Evolutionary conservation across 2,888 invertebrate genomes (phyloP), one percentile per base, ranked within the genome.

Genomic region (Heliconius charithonia): DNA sequence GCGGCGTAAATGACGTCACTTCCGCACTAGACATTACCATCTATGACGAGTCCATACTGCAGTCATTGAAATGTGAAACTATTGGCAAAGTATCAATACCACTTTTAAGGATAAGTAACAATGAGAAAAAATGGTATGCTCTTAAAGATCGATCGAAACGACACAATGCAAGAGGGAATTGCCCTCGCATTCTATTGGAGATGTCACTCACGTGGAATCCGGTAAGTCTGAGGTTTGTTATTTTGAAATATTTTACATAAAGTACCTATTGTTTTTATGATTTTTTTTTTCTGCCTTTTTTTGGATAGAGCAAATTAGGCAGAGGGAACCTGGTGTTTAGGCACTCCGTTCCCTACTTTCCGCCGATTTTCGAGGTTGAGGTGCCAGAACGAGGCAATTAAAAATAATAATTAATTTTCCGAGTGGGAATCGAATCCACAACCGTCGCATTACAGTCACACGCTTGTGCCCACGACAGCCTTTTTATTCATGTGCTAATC

Each of bases 141-240:
- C 86, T 95, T 3, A 93, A 92, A 79, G 89, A 92, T 82, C 86
- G 91, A 75, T 87, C 91, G 10, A 91, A 91, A 80, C 92, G 90
- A 77, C 83, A 88, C 29, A 87, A 87, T 51, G 92, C 92, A 0
- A 91, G 89, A 81, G 93, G 93, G 7, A 92, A 92, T 83, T 92
- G 92, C 32, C 93, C 94, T 0, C 89, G 93, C 82, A 89, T 95
- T 81, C 86, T 92, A 62, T 81, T 95, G 80, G 93, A 94, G 85
- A 94, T 94, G 93, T 91, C 92, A 22, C 84, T 94, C 9, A 92
- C 87, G 27, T 95, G 94, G 94, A 94, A 95, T 84, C 94, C 94
- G 85, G 94, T 95, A 86, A 90, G 86, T 85, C 25, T 25, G 25
- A n/a, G 3, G 0, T 37, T 66, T n/a, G n/a, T n/a, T n/a, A 32